Evolutionary conservation across 1,140 invertebrate species (phyloP).

Genomic region (Kradibia gibbosae): DNA sequence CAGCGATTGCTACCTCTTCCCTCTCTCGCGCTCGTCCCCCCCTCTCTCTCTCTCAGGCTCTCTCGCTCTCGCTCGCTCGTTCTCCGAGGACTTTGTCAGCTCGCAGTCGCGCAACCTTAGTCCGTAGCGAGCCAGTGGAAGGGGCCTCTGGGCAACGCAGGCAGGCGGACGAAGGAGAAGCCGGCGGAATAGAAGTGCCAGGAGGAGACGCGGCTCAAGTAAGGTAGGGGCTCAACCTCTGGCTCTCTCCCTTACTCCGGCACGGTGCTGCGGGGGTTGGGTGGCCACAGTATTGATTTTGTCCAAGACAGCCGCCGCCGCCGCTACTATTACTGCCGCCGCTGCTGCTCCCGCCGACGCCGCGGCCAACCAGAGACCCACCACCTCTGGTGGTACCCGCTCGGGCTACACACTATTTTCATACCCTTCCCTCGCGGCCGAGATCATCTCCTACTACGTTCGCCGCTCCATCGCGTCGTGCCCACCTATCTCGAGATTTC

Average conservation of each 20-base stretch:
- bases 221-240: conserved; percentile 43
- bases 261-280: conserved; percentile 53
- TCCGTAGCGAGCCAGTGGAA: conserved; percentile 31
- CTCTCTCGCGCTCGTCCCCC: not conserved
- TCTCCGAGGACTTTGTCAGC: not conserved
- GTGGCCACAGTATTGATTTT: conserved; percentile 73
- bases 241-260: not conserved
- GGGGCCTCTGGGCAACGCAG: conserved; percentile 47
- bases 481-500: not conserved
- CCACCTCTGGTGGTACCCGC: conserved; percentile 71
- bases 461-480: conserved; percentile 40
- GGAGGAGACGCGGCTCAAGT: conserved; percentile 8
- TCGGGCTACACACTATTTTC: conserved; percentile 67
- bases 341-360: conserved; percentile 58
- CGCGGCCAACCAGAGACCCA: conserved; percentile 71
- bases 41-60: conserved; percentile 63
- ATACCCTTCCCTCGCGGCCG: not conserved
- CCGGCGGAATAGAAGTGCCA: not conserved
- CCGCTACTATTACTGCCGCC: conserved; percentile 57
- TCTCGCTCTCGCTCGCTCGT: conserved; percentile 48
- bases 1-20: conserved; percentile 55
- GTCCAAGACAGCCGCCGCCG: conserved; percentile 70
- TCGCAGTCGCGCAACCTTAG: not conserved
- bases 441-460: conserved; percentile 53
- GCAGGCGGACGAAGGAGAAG: conserved; percentile 47